phyloP scores from a whole-genome alignment of 2,888 invertebrate genomes.

The Drepana falcataria region DNA sequence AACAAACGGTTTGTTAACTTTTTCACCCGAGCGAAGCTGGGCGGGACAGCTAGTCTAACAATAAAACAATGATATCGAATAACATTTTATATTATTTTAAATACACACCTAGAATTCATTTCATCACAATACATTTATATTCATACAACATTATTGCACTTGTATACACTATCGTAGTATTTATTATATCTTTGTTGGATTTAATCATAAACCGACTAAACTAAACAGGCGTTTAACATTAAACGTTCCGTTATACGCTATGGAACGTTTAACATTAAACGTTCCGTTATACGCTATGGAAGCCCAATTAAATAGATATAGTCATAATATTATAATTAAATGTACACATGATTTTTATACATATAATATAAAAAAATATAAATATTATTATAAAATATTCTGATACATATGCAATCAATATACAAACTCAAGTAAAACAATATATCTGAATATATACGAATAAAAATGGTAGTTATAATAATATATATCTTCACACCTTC shows the following conservation, averaged over 20 bases:
- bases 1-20: too few relatives aligned
- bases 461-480: too few relatives aligned
- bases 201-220: conserved; percentile 31
- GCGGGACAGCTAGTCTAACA: too few relatives aligned
- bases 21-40: too few relatives aligned
- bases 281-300: conserved; percentile 24
- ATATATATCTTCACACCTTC: too few relatives aligned
- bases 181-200: conserved; percentile 20
- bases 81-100: conserved; percentile 76
- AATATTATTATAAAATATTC: too few relatives aligned
- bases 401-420: too few relatives aligned
- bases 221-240: conserved; percentile 17
- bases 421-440: too few relatives aligned
- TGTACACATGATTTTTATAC: conserved; percentile 21
- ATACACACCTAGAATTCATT: conserved; percentile 74
- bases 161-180: conserved; percentile 56
- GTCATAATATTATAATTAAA: conserved; percentile 16
- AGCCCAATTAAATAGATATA: conserved; percentile 20
- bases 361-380: background rate
- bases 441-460: too few relatives aligned
- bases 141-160: conserved; percentile 73
- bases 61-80: conserved; percentile 51
- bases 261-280: conserved; percentile 28
- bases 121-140: conserved; percentile 66
- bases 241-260: conserved; percentile 16